Percentiles rank a stretch among this genome's conserved stretches.
Evolutionary conservation across 2,888 invertebrate genomes (phyloP).

Genomic region (Phorcus lineatus): DNA sequence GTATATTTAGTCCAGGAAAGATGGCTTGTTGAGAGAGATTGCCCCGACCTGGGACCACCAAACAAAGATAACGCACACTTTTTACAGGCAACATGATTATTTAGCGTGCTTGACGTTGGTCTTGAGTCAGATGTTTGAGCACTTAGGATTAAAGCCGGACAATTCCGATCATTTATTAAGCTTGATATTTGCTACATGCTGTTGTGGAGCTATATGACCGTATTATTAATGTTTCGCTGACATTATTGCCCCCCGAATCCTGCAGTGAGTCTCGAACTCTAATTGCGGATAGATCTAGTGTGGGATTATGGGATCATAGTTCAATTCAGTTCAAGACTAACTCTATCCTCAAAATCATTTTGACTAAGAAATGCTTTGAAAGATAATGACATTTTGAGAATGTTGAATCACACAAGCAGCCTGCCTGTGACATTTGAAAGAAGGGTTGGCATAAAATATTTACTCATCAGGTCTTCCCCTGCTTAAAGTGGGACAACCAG

Average conservation of each 20-base stretch:
- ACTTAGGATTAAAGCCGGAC: background rate
- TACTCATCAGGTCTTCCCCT: background rate
- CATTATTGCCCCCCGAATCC: background rate
- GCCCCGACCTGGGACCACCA: background rate
- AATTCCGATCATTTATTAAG: constrained; percentile 11
- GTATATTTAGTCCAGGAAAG: background rate
- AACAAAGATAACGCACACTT: constrained; percentile 10
- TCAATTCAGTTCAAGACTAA: background rate
- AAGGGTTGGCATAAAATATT: background rate
- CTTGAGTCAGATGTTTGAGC: background rate
- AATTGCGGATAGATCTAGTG: background rate
- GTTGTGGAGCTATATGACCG: background rate
- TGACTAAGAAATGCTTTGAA: background rate
- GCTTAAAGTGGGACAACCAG: background rate
- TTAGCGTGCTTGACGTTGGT: constrained; percentile 1
- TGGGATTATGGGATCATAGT: background rate
- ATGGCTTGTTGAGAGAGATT: constrained; percentile 7
- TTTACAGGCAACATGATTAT: background rate
- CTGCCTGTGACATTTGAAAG: background rate
- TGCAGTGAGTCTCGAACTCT: background rate
- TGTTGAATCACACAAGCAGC: background rate
- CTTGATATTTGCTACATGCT: constrained; percentile 8
- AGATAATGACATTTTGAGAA: background rate
- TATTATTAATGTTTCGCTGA: background rate
- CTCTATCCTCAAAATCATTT: background rate